Evolutionary conservation across 2,797 vertebrate genomes (phyloP).

Genomic region (Pangasius krempfi): DNA sequence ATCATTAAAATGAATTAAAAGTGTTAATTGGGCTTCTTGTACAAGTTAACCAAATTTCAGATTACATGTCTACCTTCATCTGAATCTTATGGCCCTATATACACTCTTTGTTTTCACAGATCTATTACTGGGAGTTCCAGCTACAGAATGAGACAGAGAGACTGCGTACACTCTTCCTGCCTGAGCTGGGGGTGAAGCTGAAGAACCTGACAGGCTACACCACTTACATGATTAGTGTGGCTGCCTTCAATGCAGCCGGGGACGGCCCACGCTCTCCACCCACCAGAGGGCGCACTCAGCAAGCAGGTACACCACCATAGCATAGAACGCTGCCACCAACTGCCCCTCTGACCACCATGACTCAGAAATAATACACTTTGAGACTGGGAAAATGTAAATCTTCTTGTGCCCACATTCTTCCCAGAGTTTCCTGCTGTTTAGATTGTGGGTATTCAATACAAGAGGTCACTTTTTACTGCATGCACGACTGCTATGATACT

Average conservation of each 20-base stretch:
- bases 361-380: not conserved
- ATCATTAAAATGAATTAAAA: slow-evolving; percentile 2
- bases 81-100: not conserved
- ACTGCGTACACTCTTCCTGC: slow-evolving; percentile 90
- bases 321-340: not conserved
- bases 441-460: not conserved
- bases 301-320: slow-evolving; percentile 82
- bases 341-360: not conserved
- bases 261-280: slow-evolving; percentile 88
- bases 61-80: not conserved
- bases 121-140: slow-evolving; percentile 94
- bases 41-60: not conserved
- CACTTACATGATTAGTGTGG: slow-evolving; percentile 90
- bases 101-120: slow-evolving; percentile 70
- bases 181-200: slow-evolving; percentile 87
- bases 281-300: slow-evolving; percentile 88
- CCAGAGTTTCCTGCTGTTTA: slow-evolving; percentile 37
- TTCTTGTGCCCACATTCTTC: slow-evolving; percentile 23
- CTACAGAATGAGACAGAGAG: slow-evolving; percentile 84
- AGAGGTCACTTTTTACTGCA: slow-evolving; percentile 33
- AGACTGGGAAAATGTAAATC: slow-evolving; percentile 1
- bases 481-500: slow-evolving; percentile 17
- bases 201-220: slow-evolving; percentile 97
- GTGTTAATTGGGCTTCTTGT: not conserved
- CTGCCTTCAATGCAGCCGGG: slow-evolving; percentile 93